Percentiles rank a stretch among this genome's conserved stretches.
Evolutionary conservation across 35 echinoderm and acorn worm species (phyloP).

Genomic region (Anneissia japonica): DNA sequence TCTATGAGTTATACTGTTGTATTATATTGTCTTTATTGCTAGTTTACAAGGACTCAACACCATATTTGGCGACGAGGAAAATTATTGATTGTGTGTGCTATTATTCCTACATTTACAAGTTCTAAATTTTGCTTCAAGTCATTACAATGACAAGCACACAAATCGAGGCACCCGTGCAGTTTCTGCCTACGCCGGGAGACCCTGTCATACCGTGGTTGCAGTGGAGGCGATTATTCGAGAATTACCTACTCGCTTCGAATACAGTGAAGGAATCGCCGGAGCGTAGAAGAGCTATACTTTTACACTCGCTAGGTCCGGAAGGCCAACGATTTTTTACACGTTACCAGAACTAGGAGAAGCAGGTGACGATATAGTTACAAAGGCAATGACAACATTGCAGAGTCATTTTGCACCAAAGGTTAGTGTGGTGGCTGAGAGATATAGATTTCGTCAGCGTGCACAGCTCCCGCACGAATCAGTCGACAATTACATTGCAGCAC

Average conservation of each 20-base stretch:
- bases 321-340: constrained; percentile 4
- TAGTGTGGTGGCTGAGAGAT: constrained; percentile 6
- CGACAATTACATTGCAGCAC: not conserved
- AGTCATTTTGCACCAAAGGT: not conserved
- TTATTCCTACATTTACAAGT: too few species aligned
- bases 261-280: not conserved
- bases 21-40: too few species aligned
- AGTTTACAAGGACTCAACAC: too few species aligned
- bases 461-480: not conserved
- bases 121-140: too few species aligned
- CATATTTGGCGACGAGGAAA: too few species aligned
- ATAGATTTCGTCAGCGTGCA: not conserved
- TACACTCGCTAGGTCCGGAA: constrained; percentile 20
- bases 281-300: not conserved
- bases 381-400: not conserved
- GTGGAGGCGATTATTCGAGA: constrained; percentile 5
- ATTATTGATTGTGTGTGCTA: too few species aligned
- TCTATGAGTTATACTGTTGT: too few species aligned
- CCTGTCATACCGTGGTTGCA: constrained; percentile 1
- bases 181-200: not conserved
- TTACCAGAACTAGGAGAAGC: not conserved
- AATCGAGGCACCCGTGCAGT: not conserved
- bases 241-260: constrained; percentile 5
- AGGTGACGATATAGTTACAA: not conserved
- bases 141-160: not conserved